Conservation (phyloP, 2,113 vertebrate species). For the Centropus bengalensis region DNA sequence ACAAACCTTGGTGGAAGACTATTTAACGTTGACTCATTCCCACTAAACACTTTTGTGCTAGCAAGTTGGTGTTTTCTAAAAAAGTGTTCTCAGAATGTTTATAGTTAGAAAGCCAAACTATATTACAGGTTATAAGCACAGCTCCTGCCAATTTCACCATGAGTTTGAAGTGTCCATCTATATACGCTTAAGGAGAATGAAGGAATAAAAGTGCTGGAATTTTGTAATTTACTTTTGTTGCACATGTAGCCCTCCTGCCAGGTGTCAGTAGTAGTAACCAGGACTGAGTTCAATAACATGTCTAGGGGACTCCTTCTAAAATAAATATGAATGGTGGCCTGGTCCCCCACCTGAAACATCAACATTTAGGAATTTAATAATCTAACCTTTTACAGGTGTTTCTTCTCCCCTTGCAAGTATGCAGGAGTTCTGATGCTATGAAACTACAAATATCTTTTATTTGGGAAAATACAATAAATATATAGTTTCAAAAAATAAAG, state of each 20-base stretch:
- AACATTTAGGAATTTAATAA: constrained; percentile 54
- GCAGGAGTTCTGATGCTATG: not conserved
- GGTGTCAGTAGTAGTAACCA: constrained; percentile 56
- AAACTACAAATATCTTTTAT: constrained; percentile 20
- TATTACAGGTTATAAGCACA: not conserved
- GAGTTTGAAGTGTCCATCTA: not conserved
- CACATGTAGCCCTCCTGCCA: constrained; percentile 50
- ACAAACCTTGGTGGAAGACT: not conserved
- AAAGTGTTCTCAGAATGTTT: not conserved
- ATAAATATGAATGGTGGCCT: constrained; percentile 18
- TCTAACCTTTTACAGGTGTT: constrained; percentile 58
- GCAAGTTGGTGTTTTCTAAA: not conserved
- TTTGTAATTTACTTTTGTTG: constrained; percentile 54
- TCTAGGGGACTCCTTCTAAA: constrained; percentile 16
- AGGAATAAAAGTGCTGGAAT: constrained; percentile 59
- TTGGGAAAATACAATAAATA: not conserved
- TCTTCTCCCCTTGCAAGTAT: not conserved
- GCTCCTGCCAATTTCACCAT: not conserved
- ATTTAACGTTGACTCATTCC: not conserved
- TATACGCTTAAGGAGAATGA: not conserved
- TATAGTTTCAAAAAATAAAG: not conserved
- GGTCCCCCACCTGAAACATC: not conserved
- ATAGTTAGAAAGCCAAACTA: not conserved
- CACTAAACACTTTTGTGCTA: not conserved
- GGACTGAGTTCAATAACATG: constrained; percentile 16